Evolutionary conservation across 1,140 invertebrate species (phyloP), one percentile per base, ranked within the genome.

Genomic region (Anastatus disparis): DNA sequence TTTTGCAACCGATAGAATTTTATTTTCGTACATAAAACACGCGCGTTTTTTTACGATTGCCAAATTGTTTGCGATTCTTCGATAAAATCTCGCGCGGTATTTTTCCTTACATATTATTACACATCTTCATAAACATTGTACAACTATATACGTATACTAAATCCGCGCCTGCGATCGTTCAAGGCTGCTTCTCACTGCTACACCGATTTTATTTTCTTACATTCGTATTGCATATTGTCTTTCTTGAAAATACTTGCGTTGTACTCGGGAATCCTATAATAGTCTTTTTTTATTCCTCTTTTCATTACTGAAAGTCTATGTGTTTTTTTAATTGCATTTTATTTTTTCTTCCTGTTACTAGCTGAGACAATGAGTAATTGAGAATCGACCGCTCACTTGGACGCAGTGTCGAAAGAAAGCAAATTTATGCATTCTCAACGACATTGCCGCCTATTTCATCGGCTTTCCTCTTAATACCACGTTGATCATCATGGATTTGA

Each of bases 281-380:
- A n/a, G n/a, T n/a, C n/a, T n/a, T n/a, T n/a, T n/a, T n/a, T n/a
- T n/a, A n/a, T n/a, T n/a, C n/a, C n/a, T n/a, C n/a, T n/a, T n/a
- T 62, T 1, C 1, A 35, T 40, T 35, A 26, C n/a, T n/a, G n/a
- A n/a, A n/a, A n/a, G n/a, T n/a, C 22, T 6, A 26, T 50, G 9
- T 22, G 20, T 17, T 46, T 68, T 40, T n/a, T 26, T 52, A 9
- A 40, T 40, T 56, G 27, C 15, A 1, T 29, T 17, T 24, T 13
- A 4, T 62, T 55, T 38, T 42, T 71, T 56, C 27, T 42, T 64
- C 42, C 38, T 13, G 42, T 71, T 71, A 71, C 70, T 71, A 85
- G 81, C 85, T 86, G 85, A 85, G 85, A 85, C 81, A 80, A 70
- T 59, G 78, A 81, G 84, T 79, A 78, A 79, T 82, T 81, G 70